Evolutionary conservation across 2,888 invertebrate species (phyloP).

Genomic region (Spatulosminthurus flaviceps): DNA sequence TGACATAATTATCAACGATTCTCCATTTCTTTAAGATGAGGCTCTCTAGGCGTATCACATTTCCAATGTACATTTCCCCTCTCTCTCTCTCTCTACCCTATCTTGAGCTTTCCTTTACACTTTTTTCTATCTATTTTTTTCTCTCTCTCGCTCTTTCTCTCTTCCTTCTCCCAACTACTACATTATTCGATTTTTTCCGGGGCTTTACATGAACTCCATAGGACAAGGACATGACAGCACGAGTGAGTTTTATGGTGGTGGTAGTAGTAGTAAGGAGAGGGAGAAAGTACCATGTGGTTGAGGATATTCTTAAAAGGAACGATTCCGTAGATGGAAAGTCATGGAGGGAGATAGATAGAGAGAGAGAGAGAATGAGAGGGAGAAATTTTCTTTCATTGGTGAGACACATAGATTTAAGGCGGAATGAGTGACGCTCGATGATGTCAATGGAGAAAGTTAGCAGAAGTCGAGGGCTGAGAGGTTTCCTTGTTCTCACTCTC

Average conservation of each 20-base stretch:
- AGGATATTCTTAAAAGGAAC: too few relatives aligned
- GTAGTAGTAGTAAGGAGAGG: too few relatives aligned
- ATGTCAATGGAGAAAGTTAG: conserved; percentile 32
- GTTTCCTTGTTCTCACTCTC: neutral
- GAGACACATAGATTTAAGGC: neutral
- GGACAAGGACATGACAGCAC: conserved; percentile 20
- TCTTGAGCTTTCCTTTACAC: too few relatives aligned
- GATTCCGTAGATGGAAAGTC: too few relatives aligned
- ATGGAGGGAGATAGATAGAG: too few relatives aligned
- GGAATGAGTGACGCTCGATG: conserved; percentile 29
- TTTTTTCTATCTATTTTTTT: neutral
- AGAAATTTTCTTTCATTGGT: too few relatives aligned
- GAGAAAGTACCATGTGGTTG: too few relatives aligned
- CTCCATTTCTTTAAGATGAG: conserved; percentile 14
- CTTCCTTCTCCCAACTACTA: too few relatives aligned
- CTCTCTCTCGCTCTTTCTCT: neutral
- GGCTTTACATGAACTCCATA: neutral
- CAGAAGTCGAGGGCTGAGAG: conserved; percentile 16
- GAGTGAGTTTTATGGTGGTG: conserved; percentile 15
- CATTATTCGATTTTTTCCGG: neutral
- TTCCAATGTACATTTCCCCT: conserved; percentile 3
- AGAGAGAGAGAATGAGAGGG: too few relatives aligned
- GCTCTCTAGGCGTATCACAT: conserved; percentile 1
- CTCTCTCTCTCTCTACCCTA: neutral
- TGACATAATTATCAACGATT: conserved; percentile 8